These are phyloP conservation scores for Scotopteryx bipunctaria DNA, from an alignment of 2,888 invertebrate species.

Conservation along the genomic window DNA sequence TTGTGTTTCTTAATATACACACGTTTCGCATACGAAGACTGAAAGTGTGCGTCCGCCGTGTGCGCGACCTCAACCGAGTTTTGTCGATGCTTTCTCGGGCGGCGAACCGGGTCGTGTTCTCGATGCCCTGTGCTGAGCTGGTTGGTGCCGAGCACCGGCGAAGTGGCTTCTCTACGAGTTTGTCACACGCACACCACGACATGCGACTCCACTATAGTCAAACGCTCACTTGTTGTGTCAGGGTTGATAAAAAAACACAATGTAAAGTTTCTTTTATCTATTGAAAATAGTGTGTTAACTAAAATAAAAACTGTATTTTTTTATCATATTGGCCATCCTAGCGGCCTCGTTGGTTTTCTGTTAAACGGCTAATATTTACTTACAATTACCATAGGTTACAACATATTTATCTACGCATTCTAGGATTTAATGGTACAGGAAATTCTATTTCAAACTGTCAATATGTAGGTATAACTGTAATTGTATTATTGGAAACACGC, in stretches of 20 bases:
- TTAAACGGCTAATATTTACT: conserved; percentile 21
- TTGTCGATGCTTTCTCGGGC: conserved; percentile 82
- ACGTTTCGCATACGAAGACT: conserved; percentile 65
- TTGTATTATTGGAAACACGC: not conserved
- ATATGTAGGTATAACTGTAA: conserved; percentile 14
- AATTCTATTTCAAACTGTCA: conserved; percentile 29
- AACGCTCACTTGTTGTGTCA: conserved; percentile 63
- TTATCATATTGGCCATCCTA: not conserved
- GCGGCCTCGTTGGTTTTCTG: conserved; percentile 16
- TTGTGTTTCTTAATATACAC: conserved; percentile 54
- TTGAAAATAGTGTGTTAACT: no score
- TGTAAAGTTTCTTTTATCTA: not conserved
- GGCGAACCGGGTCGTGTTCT: conserved; percentile 82
- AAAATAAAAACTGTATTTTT: no score
- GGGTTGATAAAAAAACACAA: conserved; percentile 46
- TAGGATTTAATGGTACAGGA: conserved; percentile 32
- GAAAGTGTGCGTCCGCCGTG: conserved; percentile 74
- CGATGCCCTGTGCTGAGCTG: conserved; percentile 70
- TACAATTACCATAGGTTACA: conserved; percentile 6
- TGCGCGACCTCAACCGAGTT: conserved; percentile 82
- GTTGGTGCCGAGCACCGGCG: conserved; percentile 44
- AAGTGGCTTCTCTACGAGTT: conserved; percentile 42
- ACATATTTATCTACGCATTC: conserved; percentile 17
- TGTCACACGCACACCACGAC: conserved; percentile 53
- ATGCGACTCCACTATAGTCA: conserved; percentile 42